Evolutionary conservation across 2,797 vertebrate species (phyloP), one percentile per base, ranked within the genome.

Genomic region (Anguilla pacifica): DNA sequence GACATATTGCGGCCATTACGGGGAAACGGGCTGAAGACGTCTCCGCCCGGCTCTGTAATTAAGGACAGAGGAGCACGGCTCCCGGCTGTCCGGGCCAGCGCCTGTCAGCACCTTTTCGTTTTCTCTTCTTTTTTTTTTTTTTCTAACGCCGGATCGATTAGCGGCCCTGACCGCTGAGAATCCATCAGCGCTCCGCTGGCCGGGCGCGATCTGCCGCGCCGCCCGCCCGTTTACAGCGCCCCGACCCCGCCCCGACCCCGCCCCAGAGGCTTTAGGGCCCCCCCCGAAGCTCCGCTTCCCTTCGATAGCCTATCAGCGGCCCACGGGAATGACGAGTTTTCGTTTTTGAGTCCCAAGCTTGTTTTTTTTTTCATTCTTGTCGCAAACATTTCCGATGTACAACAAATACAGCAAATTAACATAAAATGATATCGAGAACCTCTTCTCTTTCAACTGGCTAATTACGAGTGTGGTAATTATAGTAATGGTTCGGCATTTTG

Each of bases 1-100:
- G 84, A 85, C 59, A 46, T 85, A 85, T 85, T 85, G 28, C 35
- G 64, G 84, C 84, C 25, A 85, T 85, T 85, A 64, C 55, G 43
- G 53, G 6, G 35, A 22, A 85, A 25, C 53, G 3, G 84, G 10
- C 15, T 43, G 57, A 85, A 43, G 55, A 25, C 59, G 64, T 61
- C 64, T 64, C 19, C 11, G 25, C 55, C 84, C 84, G 25, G 53
- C 5, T 85, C 61, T 13, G 84, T 55, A 85, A 85, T 64, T 59
- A 85, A 67, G 35, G 55, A 64, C 31, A 39, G n/a, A 6, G 64
- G 31, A 85, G 25, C 13, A 11, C 46, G 57, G 6, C 35, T 43
- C 57, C 61, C 83, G 22, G 83, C 35, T 22, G 46, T n/a, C 22
- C 79, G 19, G 39, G 55, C 49, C 53, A 25, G 31, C 64, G 22